Percentiles rank a stretch among this genome's conserved stretches.
phyloP scores from a whole-genome alignment of 2,797 vertebrate genomes.

The Galago senegalensis region DNA sequence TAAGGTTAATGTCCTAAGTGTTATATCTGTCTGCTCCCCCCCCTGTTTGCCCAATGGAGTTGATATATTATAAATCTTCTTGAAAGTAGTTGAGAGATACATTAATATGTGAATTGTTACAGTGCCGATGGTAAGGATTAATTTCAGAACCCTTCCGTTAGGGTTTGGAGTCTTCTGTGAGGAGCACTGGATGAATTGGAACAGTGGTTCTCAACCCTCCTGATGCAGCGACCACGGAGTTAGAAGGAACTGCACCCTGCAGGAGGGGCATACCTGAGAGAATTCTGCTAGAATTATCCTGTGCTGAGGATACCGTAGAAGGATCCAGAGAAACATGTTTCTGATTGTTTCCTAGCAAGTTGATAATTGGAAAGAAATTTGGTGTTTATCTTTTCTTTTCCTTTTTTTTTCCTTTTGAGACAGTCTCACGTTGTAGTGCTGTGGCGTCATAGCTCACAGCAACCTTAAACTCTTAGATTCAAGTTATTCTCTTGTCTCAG shows the following conservation, averaged over 20 bases:
- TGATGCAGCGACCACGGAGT: neutral
- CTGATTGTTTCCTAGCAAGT: neutral
- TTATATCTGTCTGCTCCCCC: neutral
- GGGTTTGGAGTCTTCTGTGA: neutral
- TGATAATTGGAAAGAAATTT: neutral
- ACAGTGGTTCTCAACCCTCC: neutral
- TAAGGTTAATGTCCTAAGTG: rapidly evolving
- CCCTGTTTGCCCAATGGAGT: too few species aligned
- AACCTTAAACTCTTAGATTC: too few species aligned
- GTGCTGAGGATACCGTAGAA: neutral
- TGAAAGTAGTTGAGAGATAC: neutral
- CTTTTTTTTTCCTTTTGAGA: too few species aligned
- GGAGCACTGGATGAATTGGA: neutral
- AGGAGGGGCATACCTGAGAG: neutral
- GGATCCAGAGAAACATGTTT: neutral
- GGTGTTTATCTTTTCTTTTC: neutral
- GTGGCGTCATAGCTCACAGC: too few species aligned
- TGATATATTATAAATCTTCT: neutral
- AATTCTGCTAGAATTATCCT: neutral
- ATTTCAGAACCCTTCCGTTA: neutral
- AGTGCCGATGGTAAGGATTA: neutral
- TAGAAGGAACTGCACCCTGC: neutral
- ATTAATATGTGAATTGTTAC: neutral
- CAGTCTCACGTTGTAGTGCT: too few species aligned
- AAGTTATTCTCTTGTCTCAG: too few species aligned